Evolutionary conservation across 2,888 invertebrate species (phyloP).

Genomic region (Drosophila ezoana): DNA sequence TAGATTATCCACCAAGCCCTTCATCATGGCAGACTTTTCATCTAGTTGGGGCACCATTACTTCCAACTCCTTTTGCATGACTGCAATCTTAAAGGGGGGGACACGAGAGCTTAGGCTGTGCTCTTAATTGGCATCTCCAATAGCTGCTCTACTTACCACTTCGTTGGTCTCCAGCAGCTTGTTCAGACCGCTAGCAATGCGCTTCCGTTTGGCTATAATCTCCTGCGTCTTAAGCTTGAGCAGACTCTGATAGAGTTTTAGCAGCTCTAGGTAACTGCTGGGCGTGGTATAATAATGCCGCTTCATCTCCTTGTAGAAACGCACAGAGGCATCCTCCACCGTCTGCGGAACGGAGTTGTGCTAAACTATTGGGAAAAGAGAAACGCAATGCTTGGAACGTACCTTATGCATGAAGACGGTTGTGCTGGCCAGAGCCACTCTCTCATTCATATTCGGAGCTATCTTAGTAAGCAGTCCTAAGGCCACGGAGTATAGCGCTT

Average conservation of each 20-base stretch:
- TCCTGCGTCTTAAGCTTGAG: slow-evolving; percentile 90
- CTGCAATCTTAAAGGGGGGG: slow-evolving; percentile 86
- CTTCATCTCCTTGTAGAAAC: slow-evolving; percentile 92
- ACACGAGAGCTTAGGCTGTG: too few relatives aligned
- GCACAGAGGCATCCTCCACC: slow-evolving; percentile 91
- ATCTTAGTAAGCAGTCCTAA: slow-evolving; percentile 89
- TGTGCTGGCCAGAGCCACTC: slow-evolving; percentile 87
- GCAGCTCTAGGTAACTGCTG: slow-evolving; percentile 94
- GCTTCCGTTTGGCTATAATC: slow-evolving; percentile 87
- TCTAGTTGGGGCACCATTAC: slow-evolving; percentile 93
- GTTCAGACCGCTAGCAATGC: slow-evolving; percentile 91
- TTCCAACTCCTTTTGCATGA: slow-evolving; percentile 93
- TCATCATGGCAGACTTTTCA: slow-evolving; percentile 90
- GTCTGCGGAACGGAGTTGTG: slow-evolving; percentile 85
- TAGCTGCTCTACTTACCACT: slow-evolving; percentile 67
- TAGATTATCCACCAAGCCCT: slow-evolving; percentile 90
- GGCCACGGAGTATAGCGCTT: slow-evolving; percentile 94
- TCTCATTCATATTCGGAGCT: slow-evolving; percentile 86
- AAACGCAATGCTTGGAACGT: neutral
- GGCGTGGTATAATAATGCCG: slow-evolving; percentile 96
- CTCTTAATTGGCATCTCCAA: too few relatives aligned
- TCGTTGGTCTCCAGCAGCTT: slow-evolving; percentile 84
- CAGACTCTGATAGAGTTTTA: slow-evolving; percentile 91
- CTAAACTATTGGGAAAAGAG: neutral
- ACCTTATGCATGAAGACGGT: slow-evolving; percentile 91